Conservation (phyloP, 2,797 vertebrate genomes). For the Ctenopoma multispine region DNA sequence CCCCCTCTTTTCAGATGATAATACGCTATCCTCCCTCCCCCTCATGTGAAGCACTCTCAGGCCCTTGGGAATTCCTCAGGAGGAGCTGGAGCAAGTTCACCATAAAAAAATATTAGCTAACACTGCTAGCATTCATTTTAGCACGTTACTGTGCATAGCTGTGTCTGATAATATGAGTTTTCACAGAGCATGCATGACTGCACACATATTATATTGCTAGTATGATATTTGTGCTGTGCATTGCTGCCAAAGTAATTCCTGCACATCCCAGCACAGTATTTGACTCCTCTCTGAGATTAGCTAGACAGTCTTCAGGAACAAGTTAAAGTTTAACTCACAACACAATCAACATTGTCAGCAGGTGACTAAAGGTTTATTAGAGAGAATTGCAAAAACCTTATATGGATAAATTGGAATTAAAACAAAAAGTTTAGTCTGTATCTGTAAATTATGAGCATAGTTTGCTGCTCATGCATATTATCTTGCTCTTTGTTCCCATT, state of each 20-base stretch:
- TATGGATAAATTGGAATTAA: constrained; percentile 6
- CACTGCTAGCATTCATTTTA: background rate
- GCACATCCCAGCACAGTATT: background rate
- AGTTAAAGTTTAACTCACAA: background rate
- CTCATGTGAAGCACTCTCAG: background rate
- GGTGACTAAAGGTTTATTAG: background rate
- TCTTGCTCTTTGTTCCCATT: constrained; percentile 24
- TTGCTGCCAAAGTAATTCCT: background rate
- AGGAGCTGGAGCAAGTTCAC: background rate
- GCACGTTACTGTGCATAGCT: background rate
- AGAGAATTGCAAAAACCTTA: background rate
- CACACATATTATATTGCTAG: background rate
- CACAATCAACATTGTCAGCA: background rate
- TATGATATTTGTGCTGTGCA: background rate
- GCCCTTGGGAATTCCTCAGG: background rate
- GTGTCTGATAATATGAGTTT: background rate
- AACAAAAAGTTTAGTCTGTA: constrained; percentile 6
- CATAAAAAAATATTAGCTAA: background rate
- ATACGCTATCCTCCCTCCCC: background rate
- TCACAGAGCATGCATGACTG: background rate
- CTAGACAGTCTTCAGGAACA: background rate
- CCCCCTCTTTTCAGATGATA: background rate
- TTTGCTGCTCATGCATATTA: constrained; percentile 25
- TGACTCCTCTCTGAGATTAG: background rate
- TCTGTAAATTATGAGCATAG: constrained; percentile 14